Conservation (phyloP, 2,888 invertebrate genomes). For the Aporophyla lueneburgensis region DNA sequence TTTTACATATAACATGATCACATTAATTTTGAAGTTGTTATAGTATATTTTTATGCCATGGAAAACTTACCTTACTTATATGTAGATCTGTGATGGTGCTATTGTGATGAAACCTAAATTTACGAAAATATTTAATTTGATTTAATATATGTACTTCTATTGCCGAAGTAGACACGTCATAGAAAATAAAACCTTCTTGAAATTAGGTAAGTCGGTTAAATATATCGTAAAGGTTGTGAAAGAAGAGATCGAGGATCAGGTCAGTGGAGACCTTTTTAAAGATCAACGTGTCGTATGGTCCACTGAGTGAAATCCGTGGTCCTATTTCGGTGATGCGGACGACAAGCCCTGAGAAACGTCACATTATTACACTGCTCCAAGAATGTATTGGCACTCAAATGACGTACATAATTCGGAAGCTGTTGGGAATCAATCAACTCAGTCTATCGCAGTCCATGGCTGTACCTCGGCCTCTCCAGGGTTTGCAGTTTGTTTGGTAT, state of each 20-base stretch:
- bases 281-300: conserved; percentile 17
- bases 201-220: neutral
- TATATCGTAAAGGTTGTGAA: conserved; percentile 4
- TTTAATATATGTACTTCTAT: no score
- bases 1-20: conserved; percentile 21
- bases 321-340: conserved; percentile 1
- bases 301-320: conserved; percentile 15
- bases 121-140: no score
- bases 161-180: no score
- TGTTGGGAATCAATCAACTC: neutral
- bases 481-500: no score
- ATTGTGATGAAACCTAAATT: no score
- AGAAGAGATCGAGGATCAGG: conserved; percentile 2
- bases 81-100: neutral
- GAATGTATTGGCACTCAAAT: neutral
- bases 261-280: conserved; percentile 14
- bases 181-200: neutral
- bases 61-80: no score
- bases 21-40: conserved; percentile 8
- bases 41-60: neutral
- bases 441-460: no score
- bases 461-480: no score
- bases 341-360: neutral
- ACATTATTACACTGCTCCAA: neutral
- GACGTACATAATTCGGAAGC: neutral